These are phyloP conservation scores for Apocrypta bakeri DNA, from an alignment of 1,140 invertebrate species.

Conservation along the genomic window DNA sequence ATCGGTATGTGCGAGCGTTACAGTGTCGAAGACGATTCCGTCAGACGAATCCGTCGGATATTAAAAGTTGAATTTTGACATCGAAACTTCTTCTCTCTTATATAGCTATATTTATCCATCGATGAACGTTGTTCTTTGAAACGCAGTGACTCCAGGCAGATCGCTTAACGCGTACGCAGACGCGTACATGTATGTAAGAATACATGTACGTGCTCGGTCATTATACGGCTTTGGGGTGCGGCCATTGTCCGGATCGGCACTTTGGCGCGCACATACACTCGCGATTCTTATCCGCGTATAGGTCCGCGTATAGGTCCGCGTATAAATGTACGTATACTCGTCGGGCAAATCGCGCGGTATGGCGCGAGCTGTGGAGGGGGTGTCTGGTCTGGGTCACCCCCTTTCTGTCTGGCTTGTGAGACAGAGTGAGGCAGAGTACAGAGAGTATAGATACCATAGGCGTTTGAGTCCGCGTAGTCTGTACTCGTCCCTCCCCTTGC, in stretches of 20 bases:
- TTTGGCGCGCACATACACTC: not conserved
- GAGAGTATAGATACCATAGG: not conserved
- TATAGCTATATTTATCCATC: too few relatives aligned
- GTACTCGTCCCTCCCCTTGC: too few relatives aligned
- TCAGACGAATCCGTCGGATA: too few relatives aligned
- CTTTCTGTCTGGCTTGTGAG: conserved; percentile 65
- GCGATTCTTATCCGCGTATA: not conserved
- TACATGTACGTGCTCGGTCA: conserved; percentile 33
- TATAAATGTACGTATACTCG: conserved; percentile 60
- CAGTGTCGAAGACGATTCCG: too few relatives aligned
- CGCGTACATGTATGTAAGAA: not conserved
- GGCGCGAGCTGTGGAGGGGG: conserved; percentile 58
- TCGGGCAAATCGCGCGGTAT: conserved; percentile 55
- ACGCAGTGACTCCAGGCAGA: too few relatives aligned
- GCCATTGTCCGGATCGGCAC: not conserved
- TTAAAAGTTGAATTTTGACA: too few relatives aligned
- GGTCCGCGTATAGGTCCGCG: not conserved
- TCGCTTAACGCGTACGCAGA: not conserved
- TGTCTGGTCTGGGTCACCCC: conserved; percentile 73
- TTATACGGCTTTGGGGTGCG: conserved; percentile 8
- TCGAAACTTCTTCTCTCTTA: too few relatives aligned
- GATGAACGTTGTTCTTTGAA: too few relatives aligned
- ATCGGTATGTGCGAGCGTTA: too few relatives aligned
- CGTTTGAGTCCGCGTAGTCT: too few relatives aligned
- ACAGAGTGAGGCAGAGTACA: conserved; percentile 30